Conservation (phyloP, 1,140 invertebrate genomes). For the Eumaeus atala region DNA sequence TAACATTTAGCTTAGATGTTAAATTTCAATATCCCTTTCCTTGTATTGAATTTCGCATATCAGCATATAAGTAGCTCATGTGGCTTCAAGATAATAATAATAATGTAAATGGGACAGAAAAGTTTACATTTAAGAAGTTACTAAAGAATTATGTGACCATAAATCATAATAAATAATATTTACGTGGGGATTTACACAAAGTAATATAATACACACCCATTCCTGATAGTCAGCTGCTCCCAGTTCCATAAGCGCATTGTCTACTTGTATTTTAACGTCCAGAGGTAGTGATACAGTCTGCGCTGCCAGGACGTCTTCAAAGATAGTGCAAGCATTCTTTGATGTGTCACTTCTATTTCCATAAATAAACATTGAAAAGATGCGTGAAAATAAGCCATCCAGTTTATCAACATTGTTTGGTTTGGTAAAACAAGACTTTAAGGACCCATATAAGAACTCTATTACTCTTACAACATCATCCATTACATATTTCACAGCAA, state of each 20-base stretch:
- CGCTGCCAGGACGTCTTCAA: slow-evolving; percentile 67
- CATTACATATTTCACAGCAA: slow-evolving; percentile 57
- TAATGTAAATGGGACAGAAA: no score
- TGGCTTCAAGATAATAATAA: no score
- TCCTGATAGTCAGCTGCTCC: slow-evolving; percentile 88
- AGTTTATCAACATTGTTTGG: slow-evolving; percentile 61
- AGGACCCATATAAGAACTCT: slow-evolving; percentile 59
- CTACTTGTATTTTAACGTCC: slow-evolving; percentile 84
- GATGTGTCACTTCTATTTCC: slow-evolving; percentile 25
- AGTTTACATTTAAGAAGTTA: no score
- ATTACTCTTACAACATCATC: slow-evolving; percentile 63
- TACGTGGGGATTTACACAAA: background rate
- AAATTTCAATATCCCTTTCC: no score
- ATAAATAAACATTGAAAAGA: slow-evolving; percentile 43
- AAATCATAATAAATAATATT: no score
- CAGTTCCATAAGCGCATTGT: slow-evolving; percentile 85
- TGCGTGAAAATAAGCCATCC: slow-evolving; percentile 50
- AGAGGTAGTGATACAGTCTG: slow-evolving; percentile 80
- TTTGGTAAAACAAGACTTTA: slow-evolving; percentile 58
- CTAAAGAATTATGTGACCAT: no score
- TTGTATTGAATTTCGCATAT: no score
- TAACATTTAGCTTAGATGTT: no score
- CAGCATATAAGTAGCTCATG: no score
- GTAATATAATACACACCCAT: slow-evolving; percentile 75
- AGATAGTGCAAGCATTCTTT: slow-evolving; percentile 20